Evolutionary conservation across 2,797 vertebrate genomes (phyloP), one percentile per base, ranked within the genome.

Genomic region (Limnodromus scolopaceus): DNA sequence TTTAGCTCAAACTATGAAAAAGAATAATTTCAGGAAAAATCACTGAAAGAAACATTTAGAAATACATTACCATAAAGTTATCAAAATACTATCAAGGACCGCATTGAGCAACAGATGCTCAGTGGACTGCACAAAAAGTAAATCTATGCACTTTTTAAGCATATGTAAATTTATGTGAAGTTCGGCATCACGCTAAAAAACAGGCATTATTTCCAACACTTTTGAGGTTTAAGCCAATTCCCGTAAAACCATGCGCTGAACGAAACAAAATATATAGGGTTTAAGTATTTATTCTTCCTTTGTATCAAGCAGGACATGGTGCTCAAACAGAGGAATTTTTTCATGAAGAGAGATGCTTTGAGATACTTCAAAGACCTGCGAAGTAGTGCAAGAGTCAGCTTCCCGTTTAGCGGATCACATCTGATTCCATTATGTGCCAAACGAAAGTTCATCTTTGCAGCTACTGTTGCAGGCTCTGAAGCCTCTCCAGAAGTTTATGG

Each of bases 61-160:
- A 97, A 92, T 28, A 30, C 19, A 74, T 48, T 94, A 88, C 43
- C 58, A 49, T 70, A 28, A 63, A 78, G n/a, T 84, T 95, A 45
- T 54, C 55, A 92, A 93, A 96, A 93, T 48, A 61, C 34, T 66
- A 16, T 19, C 27, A 92, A 34, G 53, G 38, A 43, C 28, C 66
- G 16, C n/a, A 57, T 8, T 61, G n/a, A 84, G 41, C 16, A 74
- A 87, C 30, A 30, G 51, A 20, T 3, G n/a, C 9, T 79, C 36
- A 51, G 20, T 20, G 8, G 53, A 69, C 23, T 65, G 57, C 25
- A 76, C 19, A 71, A 61, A 48, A 78, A 64, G 23, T n/a, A 49
- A 27, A 55, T 24, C 17, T 54, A 64, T 6, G 7, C 5, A 49
- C 22, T 39, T 69, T 48, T 55, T 18, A 63, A 13, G 19, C 3